Evolutionary conservation across 2,113 vertebrate genomes (phyloP), one percentile per base, ranked within the genome.

Genomic region (Rallus limicola): DNA sequence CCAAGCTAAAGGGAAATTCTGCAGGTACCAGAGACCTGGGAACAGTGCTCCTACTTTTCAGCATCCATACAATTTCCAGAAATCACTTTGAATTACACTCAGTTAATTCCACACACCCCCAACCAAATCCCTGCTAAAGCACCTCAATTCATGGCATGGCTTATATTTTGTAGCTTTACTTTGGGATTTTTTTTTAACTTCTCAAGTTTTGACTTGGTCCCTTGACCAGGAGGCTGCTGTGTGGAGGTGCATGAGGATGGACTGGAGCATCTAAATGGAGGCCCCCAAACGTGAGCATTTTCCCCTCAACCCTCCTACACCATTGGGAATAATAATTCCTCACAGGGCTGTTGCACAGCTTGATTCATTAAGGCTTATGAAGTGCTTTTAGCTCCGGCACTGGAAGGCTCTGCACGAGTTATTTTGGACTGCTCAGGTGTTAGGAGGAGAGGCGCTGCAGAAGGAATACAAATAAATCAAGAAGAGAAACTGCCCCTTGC

Each of bases 341-440:
- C 0, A 0, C 74, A 65, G 70, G 91, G 74, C 46, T 93, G 93
- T 74, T 89, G 88, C 95, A 86, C 93, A 96, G 95, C 90, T 94
- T 95, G 93, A 96, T 92, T 96, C 96, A 96, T 96, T 96, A 96
- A 93, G 74, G 86, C 46, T 92, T 91, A 88, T 92, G 93, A 95
- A 96, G 95, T 87, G 95, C 92, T 94, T 94, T 96, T 96, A 97
- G 88, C 86, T 86, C 86, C 6, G 0, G 83, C 80, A 55, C 88
- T 93, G 92, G 89, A 93, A 94, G 63, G 87, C 89, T 95, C 67
- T n/a, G 44, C 16, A 19, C 76, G 44, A n/a, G 93, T 91, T 96
- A 78, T 95, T 97, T 94, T 92, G 93, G 93, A 94, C 90, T 78
- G 81, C 88, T 95, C 95, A 94, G 96, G 95, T 95, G 95, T 71